phyloP scores from a whole-genome alignment of 2,888 invertebrate genomes.

The Xanthostigma xanthostigma region DNA sequence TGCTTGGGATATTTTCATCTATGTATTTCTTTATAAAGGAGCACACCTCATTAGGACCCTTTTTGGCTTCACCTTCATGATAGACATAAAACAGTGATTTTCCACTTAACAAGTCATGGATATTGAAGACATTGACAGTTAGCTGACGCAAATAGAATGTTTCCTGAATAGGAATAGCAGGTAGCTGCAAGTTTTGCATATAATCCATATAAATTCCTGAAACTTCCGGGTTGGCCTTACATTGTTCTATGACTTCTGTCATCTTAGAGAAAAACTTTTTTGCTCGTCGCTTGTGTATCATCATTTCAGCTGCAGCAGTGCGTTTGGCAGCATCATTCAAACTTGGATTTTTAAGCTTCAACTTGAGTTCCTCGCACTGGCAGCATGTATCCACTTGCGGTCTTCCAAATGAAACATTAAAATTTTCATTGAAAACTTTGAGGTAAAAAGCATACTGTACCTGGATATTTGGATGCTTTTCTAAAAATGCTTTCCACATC shows the following conservation, averaged over 20 bases:
- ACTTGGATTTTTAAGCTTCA: slow-evolving; percentile 9
- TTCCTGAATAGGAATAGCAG: slow-evolving; percentile 12
- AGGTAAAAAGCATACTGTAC: slow-evolving; percentile 1
- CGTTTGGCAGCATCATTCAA: slow-evolving; percentile 10
- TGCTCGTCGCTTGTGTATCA: slow-evolving; percentile 10
- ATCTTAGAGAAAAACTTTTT: slow-evolving; percentile 12
- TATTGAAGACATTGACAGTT: slow-evolving; percentile 10
- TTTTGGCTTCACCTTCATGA: slow-evolving; percentile 7
- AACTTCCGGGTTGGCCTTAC: slow-evolving; percentile 5
- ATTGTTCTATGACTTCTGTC: slow-evolving; percentile 6
- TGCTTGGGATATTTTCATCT: not conserved
- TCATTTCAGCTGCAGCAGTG: slow-evolving; percentile 9
- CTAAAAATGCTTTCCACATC: not conserved
- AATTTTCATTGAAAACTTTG: slow-evolving; percentile 4
- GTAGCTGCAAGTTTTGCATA: slow-evolving; percentile 13
- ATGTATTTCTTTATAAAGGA: slow-evolving; percentile 8
- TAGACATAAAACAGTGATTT: slow-evolving; percentile 8
- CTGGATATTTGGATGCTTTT: too few relatives aligned
- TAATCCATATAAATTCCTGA: slow-evolving; percentile 11
- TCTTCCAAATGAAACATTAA: slow-evolving; percentile 7
- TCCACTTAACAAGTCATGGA: slow-evolving; percentile 10
- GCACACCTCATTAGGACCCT: slow-evolving; percentile 8
- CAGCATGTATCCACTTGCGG: slow-evolving; percentile 10
- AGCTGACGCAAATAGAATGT: slow-evolving; percentile 13
- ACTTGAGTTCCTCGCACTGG: slow-evolving; percentile 8